Percentiles rank a stretch among this genome's conserved stretches.
Evolutionary conservation across 1,140 invertebrate genomes (phyloP).

Genomic region (Saccostrea echinata): DNA sequence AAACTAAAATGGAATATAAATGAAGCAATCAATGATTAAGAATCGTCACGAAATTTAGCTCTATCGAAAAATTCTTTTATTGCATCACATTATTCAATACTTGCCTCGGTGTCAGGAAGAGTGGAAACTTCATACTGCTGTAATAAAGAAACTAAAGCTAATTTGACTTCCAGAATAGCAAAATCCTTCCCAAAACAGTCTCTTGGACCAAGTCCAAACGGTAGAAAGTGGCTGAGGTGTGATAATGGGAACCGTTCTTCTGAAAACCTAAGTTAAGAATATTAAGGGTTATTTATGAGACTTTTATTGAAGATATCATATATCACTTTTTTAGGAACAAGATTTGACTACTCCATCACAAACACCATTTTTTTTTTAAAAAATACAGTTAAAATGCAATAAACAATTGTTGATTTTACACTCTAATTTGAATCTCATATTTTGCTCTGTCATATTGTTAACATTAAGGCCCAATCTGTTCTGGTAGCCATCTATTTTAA

Average conservation of each 20-base stretch:
- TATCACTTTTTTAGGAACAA: background rate
- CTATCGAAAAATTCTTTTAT: background rate
- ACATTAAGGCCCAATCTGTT: background rate
- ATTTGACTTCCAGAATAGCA: conserved; percentile 71
- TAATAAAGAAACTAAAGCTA: conserved; percentile 58
- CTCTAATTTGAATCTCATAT: background rate
- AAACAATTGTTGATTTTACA: background rate
- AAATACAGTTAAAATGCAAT: background rate
- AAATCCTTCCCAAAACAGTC: conserved; percentile 80
- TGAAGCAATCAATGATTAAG: background rate
- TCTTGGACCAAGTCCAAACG: conserved; percentile 77
- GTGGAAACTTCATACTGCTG: conserved; percentile 52
- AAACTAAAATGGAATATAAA: conserved; percentile 25
- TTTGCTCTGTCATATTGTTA: background rate
- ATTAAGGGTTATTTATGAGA: background rate
- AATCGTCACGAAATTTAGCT: background rate
- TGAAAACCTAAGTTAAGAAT: conserved; percentile 56
- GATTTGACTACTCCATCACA: background rate
- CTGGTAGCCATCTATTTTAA: background rate
- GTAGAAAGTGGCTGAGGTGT: conserved; percentile 62
- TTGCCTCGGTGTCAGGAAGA: conserved; percentile 47
- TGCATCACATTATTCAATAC: background rate
- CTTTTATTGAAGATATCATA: background rate
- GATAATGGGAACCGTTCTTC: conserved; percentile 54
- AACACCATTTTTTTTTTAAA: background rate